Conservation (phyloP, 2,888 invertebrate genomes). For the Nymphalis c-album region DNA sequence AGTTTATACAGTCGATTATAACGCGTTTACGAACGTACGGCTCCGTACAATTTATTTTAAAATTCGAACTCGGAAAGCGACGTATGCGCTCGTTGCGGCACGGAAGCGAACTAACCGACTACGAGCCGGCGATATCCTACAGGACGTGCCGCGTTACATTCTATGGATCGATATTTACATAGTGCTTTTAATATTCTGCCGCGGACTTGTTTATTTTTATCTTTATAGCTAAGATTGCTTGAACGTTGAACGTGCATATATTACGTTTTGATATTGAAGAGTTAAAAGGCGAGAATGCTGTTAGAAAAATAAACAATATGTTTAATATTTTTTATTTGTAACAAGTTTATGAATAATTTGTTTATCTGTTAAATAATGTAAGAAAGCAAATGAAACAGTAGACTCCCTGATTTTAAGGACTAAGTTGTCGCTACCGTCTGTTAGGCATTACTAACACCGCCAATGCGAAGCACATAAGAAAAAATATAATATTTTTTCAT, state of each 20-base stretch:
- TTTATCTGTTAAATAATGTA: no score
- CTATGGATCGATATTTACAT: constrained; percentile 80
- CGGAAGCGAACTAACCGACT: constrained; percentile 70
- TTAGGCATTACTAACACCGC: no score
- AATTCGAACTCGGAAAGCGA: constrained; percentile 52
- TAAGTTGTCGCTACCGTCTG: no score
- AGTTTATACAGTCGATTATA: constrained; percentile 16
- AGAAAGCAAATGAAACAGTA: no score
- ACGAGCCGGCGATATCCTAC: constrained; percentile 68
- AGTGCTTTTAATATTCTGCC: constrained; percentile 75
- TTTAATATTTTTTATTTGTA: no score
- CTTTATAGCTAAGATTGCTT: constrained; percentile 42
- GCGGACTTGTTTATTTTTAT: constrained; percentile 49
- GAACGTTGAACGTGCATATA: constrained; percentile 29
- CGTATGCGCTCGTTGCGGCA: constrained; percentile 71
- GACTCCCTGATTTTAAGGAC: no score
- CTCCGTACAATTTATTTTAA: constrained; percentile 47
- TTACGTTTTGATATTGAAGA: constrained; percentile 31
- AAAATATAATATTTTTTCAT: no score
- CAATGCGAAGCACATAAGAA: no score
- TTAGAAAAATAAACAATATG: neutral
- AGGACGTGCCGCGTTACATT: constrained; percentile 63
- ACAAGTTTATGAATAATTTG: no score
- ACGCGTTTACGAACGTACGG: constrained; percentile 3
- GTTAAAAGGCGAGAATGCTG: constrained; percentile 27